Percentiles rank a stretch among this genome's conserved stretches.
Evolutionary conservation across 2,113 vertebrate species (phyloP).

Genomic region (Tretioscincus oriximinensis): DNA sequence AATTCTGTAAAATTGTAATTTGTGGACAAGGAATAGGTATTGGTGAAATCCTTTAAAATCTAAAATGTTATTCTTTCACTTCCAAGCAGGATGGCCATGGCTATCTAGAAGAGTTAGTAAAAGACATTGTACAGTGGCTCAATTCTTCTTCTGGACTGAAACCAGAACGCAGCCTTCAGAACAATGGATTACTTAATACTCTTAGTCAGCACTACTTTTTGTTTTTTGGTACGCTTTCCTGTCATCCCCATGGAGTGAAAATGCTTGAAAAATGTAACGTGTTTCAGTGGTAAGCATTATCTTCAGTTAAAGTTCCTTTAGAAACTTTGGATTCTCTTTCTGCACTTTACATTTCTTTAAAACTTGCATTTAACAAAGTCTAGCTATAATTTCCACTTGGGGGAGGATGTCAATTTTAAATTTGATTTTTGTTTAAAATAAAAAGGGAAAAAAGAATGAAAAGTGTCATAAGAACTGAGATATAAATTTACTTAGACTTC

Average conservation of each 20-base stretch:
- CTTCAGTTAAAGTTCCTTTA: not conserved
- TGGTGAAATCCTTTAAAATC: not conserved
- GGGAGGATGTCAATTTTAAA: not conserved
- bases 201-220: conserved; percentile 98
- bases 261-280: conserved; percentile 97
- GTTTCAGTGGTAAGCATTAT: conserved; percentile 89
- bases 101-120: conserved; percentile 93
- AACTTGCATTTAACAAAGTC: not conserved
- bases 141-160: conserved; percentile 88
- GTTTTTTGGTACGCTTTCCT: conserved; percentile 95
- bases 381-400: not conserved
- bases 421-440: not conserved
- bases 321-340: not conserved
- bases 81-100: conserved; percentile 87
- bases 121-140: conserved; percentile 94
- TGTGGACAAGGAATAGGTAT: too few relatives aligned
- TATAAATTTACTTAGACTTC: not conserved
- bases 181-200: conserved; percentile 91
- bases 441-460: not conserved
- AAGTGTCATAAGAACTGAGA: not conserved
- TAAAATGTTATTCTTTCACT: conserved; percentile 13
- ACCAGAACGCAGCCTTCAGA: conserved; percentile 92
- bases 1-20: not conserved
- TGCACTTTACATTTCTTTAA: not conserved
- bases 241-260: conserved; percentile 93